Conservation (phyloP, 2,888 invertebrate genomes). For the Carcina quercana region DNA sequence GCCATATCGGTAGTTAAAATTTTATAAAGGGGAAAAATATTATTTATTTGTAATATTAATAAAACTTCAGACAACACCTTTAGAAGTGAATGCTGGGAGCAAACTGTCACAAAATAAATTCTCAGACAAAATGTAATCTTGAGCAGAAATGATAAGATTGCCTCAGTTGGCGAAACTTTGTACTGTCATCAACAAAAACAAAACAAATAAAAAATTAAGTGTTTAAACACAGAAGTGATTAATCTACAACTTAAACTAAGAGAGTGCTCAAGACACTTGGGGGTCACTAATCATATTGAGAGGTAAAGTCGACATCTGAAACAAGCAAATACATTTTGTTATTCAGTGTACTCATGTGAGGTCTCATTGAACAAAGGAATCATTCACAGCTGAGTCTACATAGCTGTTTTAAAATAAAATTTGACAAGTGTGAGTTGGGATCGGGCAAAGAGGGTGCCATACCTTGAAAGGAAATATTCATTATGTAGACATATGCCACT, state of each 20-base stretch:
- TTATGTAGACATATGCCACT: too few species aligned
- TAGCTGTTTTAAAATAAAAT: too few species aligned
- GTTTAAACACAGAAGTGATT: slow-evolving; percentile 19
- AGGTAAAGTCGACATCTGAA: slow-evolving; percentile 56
- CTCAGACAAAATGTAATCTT: slow-evolving; percentile 51
- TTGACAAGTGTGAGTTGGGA: too few species aligned
- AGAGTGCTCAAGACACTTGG: slow-evolving; percentile 52
- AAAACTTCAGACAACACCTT: slow-evolving; percentile 20
- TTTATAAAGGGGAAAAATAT: not conserved
- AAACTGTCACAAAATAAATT: slow-evolving; percentile 22
- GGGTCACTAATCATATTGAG: slow-evolving; percentile 47
- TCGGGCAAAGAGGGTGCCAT: too few species aligned
- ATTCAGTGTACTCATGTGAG: too few species aligned
- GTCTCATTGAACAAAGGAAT: too few species aligned
- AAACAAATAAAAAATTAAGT: slow-evolving; percentile 9
- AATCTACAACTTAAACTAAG: slow-evolving; percentile 16
- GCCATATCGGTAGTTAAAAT: slow-evolving; percentile 39
- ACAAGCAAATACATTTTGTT: too few species aligned
- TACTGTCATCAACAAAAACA: slow-evolving; percentile 28
- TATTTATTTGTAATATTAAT: slow-evolving; percentile 1
- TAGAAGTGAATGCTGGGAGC: too few species aligned
- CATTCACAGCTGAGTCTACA: too few species aligned
- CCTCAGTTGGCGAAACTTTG: slow-evolving; percentile 37
- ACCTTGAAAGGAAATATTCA: too few species aligned
- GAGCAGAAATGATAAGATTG: slow-evolving; percentile 67